A percentile compares a stretch with the other conserved stretches of the same genome.
phyloP scores from a whole-genome alignment of 2,797 vertebrate species.

The Meriones psammophilus region DNA sequence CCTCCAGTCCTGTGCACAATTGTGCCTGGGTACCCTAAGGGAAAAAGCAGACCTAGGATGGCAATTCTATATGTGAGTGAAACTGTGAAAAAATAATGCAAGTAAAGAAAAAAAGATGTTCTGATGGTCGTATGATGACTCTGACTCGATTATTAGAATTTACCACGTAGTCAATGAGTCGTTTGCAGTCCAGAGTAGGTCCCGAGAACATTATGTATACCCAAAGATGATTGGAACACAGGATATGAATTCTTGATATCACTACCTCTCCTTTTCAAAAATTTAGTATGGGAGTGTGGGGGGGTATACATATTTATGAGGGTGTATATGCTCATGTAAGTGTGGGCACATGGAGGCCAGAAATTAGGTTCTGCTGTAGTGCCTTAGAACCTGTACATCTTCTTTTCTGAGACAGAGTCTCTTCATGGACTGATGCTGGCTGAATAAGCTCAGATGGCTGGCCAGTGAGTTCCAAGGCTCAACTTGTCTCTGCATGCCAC shows the following conservation, averaged over 20 bases:
- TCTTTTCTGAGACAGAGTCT: background rate
- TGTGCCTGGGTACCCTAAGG: too few species aligned
- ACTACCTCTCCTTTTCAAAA: background rate
- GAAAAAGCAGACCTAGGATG: too few species aligned
- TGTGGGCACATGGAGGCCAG: background rate
- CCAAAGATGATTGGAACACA: background rate
- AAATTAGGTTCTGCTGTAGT: too few species aligned
- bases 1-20: too few species aligned
- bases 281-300: background rate
- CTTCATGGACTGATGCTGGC: too few species aligned
- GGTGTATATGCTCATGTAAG: background rate
- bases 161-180: background rate
- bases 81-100: background rate
- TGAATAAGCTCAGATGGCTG: too few species aligned
- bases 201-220: background rate
- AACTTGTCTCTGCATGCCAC: background rate
- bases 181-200: background rate
- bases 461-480: background rate
- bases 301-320: too few species aligned
- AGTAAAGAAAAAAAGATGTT: background rate
- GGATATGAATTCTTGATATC: slow-evolving; percentile 3
- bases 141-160: background rate
- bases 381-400: background rate
- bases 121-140: background rate
- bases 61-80: background rate